A percentile compares a stretch with the other conserved stretches of the same genome.
These are phyloP conservation scores for Rotaria magnacalcarata DNA, from an alignment of 2,888 invertebrate species.

Conservation along the genomic window DNA sequence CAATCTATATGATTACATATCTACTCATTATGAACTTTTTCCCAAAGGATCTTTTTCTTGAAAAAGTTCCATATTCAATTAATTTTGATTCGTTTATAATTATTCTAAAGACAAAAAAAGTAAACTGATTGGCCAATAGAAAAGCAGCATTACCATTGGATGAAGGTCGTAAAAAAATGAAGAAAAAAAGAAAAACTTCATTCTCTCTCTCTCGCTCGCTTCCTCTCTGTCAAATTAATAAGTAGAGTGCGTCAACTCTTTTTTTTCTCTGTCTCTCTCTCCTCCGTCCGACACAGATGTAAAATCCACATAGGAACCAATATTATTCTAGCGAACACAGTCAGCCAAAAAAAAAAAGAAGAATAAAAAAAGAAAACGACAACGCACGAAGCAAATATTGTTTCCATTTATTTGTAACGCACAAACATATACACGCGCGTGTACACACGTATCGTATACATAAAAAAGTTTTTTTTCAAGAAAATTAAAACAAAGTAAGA, in stretches of 20 bases:
- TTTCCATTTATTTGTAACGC: conserved; percentile 35
- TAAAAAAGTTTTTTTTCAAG: not conserved
- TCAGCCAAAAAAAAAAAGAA: too few relatives aligned
- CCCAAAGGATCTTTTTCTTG: not conserved
- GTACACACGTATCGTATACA: conserved; percentile 26
- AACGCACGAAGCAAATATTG: conserved; percentile 34
- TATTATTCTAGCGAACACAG: not conserved
- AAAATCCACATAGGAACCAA: conserved; percentile 17
- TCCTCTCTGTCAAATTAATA: not conserved
- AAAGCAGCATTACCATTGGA: not conserved
- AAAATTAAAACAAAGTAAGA: conserved; percentile 1
- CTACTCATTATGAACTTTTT: not conserved
- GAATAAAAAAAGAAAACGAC: not conserved
- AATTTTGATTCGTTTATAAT: not conserved
- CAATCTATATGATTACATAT: not conserved
- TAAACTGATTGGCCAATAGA: not conserved
- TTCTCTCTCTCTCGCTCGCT: conserved; percentile 3
- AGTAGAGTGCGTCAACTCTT: not conserved
- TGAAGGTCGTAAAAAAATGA: not conserved
- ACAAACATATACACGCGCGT: conserved; percentile 4
- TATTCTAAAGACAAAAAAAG: not conserved
- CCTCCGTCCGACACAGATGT: not conserved
- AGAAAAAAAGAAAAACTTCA: not conserved
- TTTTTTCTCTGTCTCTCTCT: not conserved
- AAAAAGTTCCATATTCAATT: too few relatives aligned